Evolutionary conservation across 2,888 invertebrate genomes (phyloP).

Genomic region (Ceriagrion tenellum): DNA sequence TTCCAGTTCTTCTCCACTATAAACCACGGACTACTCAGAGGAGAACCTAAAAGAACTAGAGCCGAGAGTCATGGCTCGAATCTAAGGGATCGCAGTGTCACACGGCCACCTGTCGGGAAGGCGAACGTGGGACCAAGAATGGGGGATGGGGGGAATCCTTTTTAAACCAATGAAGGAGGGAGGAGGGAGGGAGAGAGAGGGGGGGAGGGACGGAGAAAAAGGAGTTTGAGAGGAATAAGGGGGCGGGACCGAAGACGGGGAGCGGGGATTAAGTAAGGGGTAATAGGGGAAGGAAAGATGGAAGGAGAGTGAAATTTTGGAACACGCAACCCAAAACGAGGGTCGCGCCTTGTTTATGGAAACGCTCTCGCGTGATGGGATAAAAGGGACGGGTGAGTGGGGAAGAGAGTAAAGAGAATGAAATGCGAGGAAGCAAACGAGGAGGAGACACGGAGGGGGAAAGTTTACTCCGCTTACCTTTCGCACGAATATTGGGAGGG

Average conservation of each 20-base stretch:
- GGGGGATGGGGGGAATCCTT: background rate
- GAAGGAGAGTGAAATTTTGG: constrained; percentile 12
- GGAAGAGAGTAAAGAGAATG: background rate
- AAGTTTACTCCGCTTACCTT: background rate
- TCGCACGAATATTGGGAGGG: background rate
- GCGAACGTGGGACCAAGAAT: background rate
- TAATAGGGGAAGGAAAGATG: background rate
- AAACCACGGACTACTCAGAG: background rate
- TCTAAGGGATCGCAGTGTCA: background rate
- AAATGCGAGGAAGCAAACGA: background rate
- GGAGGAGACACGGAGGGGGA: background rate
- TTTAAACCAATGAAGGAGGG: background rate
- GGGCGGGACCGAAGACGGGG: background rate
- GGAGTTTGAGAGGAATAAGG: background rate
- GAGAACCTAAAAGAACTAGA: background rate
- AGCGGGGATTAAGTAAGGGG: background rate
- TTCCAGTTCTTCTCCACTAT: too few relatives aligned
- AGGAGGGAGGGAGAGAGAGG: background rate
- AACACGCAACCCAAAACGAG: background rate
- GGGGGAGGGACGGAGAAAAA: background rate
- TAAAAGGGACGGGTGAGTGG: background rate
- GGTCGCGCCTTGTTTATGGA: constrained; percentile 16
- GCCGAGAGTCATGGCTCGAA: background rate
- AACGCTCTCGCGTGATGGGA: constrained; percentile 5
- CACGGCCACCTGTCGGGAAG: constrained; percentile 15